These are phyloP conservation scores for Melanargia galathea DNA, from an alignment of 2,888 invertebrate species.

Conservation along the genomic window DNA sequence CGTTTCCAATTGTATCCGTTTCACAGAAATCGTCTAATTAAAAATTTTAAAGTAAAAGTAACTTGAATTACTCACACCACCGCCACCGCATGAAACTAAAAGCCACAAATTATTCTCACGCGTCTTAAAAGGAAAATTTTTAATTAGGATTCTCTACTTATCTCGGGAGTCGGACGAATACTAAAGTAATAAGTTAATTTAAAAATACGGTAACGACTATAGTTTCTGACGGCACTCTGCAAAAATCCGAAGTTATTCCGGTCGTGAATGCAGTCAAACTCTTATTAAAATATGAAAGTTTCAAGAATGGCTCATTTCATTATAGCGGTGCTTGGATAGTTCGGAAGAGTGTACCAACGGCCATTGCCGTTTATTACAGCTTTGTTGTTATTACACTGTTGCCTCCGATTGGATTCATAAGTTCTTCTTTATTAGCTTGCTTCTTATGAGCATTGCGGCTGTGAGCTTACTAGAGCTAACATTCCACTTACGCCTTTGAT, in stretches of 20 bases:
- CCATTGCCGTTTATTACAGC: slow-evolving; percentile 34
- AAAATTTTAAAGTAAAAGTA: too few relatives aligned
- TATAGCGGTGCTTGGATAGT: slow-evolving; percentile 26
- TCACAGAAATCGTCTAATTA: too few relatives aligned
- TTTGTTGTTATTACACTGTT: slow-evolving; percentile 29
- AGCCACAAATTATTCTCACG: neutral
- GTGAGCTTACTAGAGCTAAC: neutral
- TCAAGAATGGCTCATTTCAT: slow-evolving; percentile 34
- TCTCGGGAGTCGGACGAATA: slow-evolving; percentile 23
- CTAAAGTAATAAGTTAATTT: slow-evolving; percentile 33
- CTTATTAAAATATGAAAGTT: slow-evolving; percentile 37
- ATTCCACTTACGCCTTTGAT: neutral
- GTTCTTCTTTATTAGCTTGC: slow-evolving; percentile 24
- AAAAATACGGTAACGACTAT: slow-evolving; percentile 25
- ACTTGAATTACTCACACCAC: too few relatives aligned
- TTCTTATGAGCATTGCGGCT: slow-evolving; percentile 12
- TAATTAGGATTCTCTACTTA: slow-evolving; percentile 28
- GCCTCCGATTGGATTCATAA: slow-evolving; percentile 30
- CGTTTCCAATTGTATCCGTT: too few relatives aligned
- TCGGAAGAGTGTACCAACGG: slow-evolving; percentile 38
- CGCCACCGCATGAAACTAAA: neutral
- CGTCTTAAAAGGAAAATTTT: slow-evolving; percentile 10
- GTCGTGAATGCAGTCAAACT: slow-evolving; percentile 30
- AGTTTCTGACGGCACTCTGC: slow-evolving; percentile 18
- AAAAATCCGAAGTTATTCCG: slow-evolving; percentile 29